Evolutionary conservation across 2,888 invertebrate species (phyloP).

Genomic region (Microplitis deprimator): DNA sequence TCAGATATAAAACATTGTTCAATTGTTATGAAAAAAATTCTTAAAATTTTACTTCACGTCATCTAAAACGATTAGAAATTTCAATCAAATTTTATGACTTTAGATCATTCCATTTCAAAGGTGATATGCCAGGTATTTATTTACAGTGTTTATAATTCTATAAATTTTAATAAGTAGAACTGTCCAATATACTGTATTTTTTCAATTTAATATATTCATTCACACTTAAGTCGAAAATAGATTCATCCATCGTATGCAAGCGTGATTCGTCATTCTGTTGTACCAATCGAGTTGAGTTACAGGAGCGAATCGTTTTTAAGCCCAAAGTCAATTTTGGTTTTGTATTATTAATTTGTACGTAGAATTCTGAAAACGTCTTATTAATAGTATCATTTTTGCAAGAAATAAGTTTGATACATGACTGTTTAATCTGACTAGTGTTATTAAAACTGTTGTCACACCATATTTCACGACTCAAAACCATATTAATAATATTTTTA

Average conservation of each 20-base stretch:
- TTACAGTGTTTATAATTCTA: too few relatives aligned
- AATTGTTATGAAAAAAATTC: too few relatives aligned
- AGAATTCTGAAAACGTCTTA: slow-evolving; percentile 5
- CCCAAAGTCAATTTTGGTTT: background rate
- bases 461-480: background rate
- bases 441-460: background rate
- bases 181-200: too few relatives aligned
- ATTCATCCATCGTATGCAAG: background rate
- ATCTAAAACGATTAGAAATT: too few relatives aligned
- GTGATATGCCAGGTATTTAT: too few relatives aligned
- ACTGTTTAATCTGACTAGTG: background rate
- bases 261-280: background rate
- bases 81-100: too few relatives aligned
- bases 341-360: background rate
- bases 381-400: slow-evolving; percentile 13
- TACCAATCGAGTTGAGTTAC: background rate
- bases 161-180: too few relatives aligned
- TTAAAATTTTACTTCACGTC: too few relatives aligned
- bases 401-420: background rate
- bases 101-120: too few relatives aligned
- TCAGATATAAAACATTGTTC: too few relatives aligned
- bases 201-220: background rate
- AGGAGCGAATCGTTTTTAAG: background rate
- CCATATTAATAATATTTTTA: background rate
- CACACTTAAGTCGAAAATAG: background rate